These are phyloP conservation scores for Aromia moschata DNA, from an alignment of 2,888 invertebrate species.

Conservation along the genomic window DNA sequence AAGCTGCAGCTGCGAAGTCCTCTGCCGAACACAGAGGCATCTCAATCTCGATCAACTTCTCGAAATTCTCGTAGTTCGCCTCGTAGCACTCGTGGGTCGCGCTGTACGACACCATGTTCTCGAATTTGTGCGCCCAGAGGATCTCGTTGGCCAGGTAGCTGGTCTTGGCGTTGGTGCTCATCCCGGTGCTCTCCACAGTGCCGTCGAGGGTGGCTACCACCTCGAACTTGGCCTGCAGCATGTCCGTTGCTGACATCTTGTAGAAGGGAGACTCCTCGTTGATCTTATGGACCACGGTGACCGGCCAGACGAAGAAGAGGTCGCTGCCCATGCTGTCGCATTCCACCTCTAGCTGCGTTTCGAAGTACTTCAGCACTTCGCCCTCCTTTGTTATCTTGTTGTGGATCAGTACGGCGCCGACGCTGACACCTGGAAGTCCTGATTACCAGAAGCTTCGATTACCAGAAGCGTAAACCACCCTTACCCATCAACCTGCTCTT, in stretches of 20 bases:
- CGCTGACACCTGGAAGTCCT: conserved; percentile 82
- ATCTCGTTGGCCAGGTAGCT: conserved; percentile 85
- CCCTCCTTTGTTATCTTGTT: conserved; percentile 82
- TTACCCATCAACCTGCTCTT: conserved; percentile 86
- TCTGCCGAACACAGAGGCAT: conserved; percentile 86
- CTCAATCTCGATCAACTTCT: conserved; percentile 83
- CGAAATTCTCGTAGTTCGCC: conserved; percentile 90
- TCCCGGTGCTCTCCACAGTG: conserved; percentile 84
- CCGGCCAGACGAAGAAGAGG: conserved; percentile 95
- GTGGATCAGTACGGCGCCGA: conserved; percentile 80
- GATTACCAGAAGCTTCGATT: too few relatives aligned
- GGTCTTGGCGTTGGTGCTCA: conserved; percentile 77
- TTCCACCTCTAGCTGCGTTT: conserved; percentile 71
- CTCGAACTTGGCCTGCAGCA: conserved; percentile 80
- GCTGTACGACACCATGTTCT: conserved; percentile 79
- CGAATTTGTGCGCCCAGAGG: conserved; percentile 88
- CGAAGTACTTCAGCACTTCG: conserved; percentile 73
- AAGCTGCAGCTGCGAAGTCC: conserved; percentile 61
- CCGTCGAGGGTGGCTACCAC: conserved; percentile 90
- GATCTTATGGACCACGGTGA: conserved; percentile 90
- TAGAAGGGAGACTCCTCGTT: conserved; percentile 87
- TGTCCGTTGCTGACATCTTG: conserved; percentile 86
- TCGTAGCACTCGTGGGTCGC: conserved; percentile 76
- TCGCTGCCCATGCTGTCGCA: conserved; percentile 84
- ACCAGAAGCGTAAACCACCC: not conserved